phyloP scores from a whole-genome alignment of 2,797 vertebrate genomes.

The Cossypha polioptera region DNA sequence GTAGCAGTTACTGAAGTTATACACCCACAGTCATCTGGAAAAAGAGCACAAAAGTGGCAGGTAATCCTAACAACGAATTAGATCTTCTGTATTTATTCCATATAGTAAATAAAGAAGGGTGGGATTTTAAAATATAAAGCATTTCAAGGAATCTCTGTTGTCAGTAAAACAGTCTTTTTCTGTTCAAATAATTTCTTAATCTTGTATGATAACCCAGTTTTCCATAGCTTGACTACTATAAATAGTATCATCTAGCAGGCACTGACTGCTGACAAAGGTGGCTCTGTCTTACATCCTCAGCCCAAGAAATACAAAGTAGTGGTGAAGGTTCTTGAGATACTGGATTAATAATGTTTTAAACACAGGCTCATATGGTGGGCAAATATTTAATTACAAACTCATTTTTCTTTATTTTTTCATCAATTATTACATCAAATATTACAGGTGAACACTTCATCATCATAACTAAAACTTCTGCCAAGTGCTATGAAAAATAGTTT shows the following conservation, averaged over 20 bases:
- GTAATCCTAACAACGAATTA: neutral
- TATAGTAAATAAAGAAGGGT: neutral
- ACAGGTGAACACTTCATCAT: neutral
- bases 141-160: neutral
- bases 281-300: neutral
- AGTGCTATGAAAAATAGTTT: neutral
- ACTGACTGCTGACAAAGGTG: neutral
- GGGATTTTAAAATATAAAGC: neutral
- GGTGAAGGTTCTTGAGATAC: neutral
- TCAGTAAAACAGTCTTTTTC: neutral
- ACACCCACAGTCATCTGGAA: neutral
- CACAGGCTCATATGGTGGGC: rapidly evolving
- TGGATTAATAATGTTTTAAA: neutral
- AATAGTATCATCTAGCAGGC: neutral
- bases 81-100: neutral
- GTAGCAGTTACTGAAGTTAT: neutral
- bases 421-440: neutral
- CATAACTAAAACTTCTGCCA: neutral
- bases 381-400: neutral
- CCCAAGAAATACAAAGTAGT: neutral
- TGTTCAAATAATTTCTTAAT: neutral
- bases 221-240: neutral
- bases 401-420: neutral
- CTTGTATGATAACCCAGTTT: neutral
- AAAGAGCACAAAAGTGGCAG: neutral